Conservation (phyloP, 2,797 vertebrate genomes). For the Danio albolineatus region DNA sequence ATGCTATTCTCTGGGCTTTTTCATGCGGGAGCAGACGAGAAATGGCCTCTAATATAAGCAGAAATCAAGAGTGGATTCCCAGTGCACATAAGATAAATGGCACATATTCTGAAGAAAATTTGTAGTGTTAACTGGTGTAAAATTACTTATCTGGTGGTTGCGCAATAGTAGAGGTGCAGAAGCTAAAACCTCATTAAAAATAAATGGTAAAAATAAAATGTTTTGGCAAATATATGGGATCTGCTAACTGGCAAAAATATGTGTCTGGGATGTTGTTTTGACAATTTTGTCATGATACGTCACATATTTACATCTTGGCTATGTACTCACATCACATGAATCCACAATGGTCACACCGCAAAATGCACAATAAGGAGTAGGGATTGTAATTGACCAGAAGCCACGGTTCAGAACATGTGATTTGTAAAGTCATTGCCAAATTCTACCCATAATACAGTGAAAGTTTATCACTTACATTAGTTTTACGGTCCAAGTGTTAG, state of each 20-base stretch:
- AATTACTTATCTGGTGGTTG: no score
- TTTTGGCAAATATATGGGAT: not conserved
- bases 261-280: not conserved
- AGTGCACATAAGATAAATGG: conserved; percentile 8
- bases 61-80: conserved; percentile 33
- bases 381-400: no score
- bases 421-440: no score
- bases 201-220: not conserved
- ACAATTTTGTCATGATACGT: not conserved
- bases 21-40: conserved; percentile 46
- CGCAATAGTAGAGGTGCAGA: no score
- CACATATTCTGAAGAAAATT: not conserved
- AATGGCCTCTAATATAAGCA: conserved; percentile 3
- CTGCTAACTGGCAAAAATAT: not conserved
- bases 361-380: no score
- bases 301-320: not conserved
- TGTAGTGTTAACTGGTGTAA: no score
- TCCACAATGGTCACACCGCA: no score
- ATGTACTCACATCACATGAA: no score
- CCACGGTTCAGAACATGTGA: no score
- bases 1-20: conserved; percentile 32
- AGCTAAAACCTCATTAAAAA: not conserved
- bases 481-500: no score
- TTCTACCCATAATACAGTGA: no score
- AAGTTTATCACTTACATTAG: no score